A percentile compares a stretch with the other conserved stretches of the same genome.
Conservation (phyloP, 2,888 invertebrate species). For the Andrena camellia region DNA sequence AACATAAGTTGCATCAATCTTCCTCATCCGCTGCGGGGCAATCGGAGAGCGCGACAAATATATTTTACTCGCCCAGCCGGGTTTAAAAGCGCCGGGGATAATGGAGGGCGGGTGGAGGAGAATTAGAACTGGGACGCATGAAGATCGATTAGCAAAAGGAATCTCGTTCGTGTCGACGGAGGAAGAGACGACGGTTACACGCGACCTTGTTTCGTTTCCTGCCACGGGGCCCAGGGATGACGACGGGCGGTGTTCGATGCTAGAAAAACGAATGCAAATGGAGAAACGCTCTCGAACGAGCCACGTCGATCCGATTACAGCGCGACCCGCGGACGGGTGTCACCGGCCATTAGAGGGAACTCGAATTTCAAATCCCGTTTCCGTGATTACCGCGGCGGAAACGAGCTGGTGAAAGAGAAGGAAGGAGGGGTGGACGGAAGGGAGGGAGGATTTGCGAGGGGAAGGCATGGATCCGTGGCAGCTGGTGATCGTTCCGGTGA, state of each 20-base stretch:
- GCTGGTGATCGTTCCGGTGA: slow-evolving; percentile 53
- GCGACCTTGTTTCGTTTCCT: slow-evolving; percentile 50
- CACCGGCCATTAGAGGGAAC: slow-evolving; percentile 73
- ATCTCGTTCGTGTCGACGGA: slow-evolving; percentile 31
- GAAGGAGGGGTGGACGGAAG: slow-evolving; percentile 4
- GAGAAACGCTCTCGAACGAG: slow-evolving; percentile 59
- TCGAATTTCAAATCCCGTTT: slow-evolving; percentile 77
- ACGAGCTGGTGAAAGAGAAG: slow-evolving; percentile 52
- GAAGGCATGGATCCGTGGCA: slow-evolving; percentile 50
- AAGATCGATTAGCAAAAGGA: slow-evolving; percentile 32
- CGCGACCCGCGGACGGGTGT: slow-evolving; percentile 65
- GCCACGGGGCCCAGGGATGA: slow-evolving; percentile 35
- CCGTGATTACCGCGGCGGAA: slow-evolving; percentile 73
- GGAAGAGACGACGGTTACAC: slow-evolving; percentile 26
- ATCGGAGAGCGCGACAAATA: not conserved
- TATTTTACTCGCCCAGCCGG: slow-evolving; percentile 1
- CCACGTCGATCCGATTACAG: slow-evolving; percentile 71
- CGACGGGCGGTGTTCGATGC: slow-evolving; percentile 38
- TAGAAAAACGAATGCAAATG: slow-evolving; percentile 64
- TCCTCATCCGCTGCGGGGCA: not conserved
- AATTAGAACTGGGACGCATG: slow-evolving; percentile 37
- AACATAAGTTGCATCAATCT: not conserved
- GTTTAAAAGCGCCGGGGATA: not conserved
- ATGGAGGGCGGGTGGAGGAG: not conserved
- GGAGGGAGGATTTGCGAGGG: slow-evolving; percentile 21